Evolutionary conservation across 2,113 vertebrate genomes (phyloP).

Genomic region (Xerus inauris): DNA sequence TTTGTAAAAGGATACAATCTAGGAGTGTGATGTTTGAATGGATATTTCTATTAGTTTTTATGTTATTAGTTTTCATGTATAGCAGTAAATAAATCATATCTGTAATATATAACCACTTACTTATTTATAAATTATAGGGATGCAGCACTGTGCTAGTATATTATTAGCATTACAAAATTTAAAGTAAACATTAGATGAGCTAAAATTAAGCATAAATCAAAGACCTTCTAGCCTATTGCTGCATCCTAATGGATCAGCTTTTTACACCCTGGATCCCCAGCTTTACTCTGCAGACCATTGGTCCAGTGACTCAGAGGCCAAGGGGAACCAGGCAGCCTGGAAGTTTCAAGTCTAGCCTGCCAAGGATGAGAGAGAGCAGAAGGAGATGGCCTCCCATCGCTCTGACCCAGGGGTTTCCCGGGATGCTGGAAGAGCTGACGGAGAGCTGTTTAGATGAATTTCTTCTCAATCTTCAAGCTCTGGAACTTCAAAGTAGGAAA

Average conservation of each 20-base stretch:
- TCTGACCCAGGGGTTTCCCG: not conserved
- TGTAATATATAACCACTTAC: not conserved
- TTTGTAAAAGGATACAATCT: not conserved
- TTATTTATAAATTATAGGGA: slow-evolving; percentile 39
- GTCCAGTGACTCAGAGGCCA: not conserved
- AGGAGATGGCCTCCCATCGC: fast-evolving
- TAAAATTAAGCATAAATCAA: not conserved
- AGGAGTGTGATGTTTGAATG: not conserved
- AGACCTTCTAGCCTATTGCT: not conserved
- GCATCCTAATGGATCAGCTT: not conserved
- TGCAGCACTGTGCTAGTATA: not conserved
- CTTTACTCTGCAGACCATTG: not conserved
- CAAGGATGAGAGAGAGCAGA: not conserved
- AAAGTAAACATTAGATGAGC: not conserved
- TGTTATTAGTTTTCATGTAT: not conserved
- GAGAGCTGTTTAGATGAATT: not conserved
- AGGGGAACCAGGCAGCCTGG: not conserved
- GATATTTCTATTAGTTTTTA: not conserved
- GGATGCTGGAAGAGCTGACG: not conserved
- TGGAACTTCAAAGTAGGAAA: not conserved
- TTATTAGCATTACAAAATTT: slow-evolving; percentile 12
- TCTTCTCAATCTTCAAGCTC: not conserved
- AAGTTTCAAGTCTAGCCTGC: not conserved
- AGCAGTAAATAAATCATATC: slow-evolving; percentile 25
- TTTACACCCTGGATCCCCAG: not conserved